These are phyloP conservation scores for Tuta absoluta DNA, from an alignment of 2,888 invertebrate species.

Conservation along the genomic window DNA sequence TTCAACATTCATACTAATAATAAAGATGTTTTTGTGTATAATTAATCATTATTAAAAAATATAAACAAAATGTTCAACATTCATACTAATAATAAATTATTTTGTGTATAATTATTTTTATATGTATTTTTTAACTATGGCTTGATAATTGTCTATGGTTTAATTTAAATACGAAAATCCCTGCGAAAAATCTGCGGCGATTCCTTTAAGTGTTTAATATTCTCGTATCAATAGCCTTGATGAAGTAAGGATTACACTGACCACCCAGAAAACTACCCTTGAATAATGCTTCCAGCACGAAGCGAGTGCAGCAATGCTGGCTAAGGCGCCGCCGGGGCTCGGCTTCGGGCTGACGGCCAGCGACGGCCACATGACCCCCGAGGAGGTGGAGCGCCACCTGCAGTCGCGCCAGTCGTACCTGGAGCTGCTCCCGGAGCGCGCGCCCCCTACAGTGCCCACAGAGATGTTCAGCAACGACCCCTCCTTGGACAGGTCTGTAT, in stretches of 20 bases:
- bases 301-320: constrained; percentile 68
- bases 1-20: too few species aligned
- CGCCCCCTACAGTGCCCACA: constrained; percentile 93
- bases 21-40: too few species aligned
- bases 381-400: constrained; percentile 94
- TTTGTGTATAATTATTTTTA: too few species aligned
- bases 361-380: constrained; percentile 94
- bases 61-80: too few species aligned
- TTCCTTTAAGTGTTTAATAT: too few species aligned
- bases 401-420: constrained; percentile 91
- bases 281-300: constrained; percentile 71
- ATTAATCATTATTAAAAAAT: too few species aligned
- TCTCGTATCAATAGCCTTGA: too few species aligned
- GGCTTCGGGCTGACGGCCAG: constrained; percentile 41
- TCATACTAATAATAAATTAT: too few species aligned
- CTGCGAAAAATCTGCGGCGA: too few species aligned
- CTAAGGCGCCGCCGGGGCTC: constrained; percentile 56
- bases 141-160: too few species aligned
- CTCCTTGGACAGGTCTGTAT: constrained; percentile 87
- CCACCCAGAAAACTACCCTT: not conserved
- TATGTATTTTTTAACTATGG: too few species aligned
- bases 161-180: too few species aligned
- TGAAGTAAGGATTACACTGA: not conserved
- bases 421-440: constrained; percentile 91
- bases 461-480: constrained; percentile 98